phyloP scores from a whole-genome alignment of 2,797 vertebrate genomes.

The Poecilia gillii region DNA sequence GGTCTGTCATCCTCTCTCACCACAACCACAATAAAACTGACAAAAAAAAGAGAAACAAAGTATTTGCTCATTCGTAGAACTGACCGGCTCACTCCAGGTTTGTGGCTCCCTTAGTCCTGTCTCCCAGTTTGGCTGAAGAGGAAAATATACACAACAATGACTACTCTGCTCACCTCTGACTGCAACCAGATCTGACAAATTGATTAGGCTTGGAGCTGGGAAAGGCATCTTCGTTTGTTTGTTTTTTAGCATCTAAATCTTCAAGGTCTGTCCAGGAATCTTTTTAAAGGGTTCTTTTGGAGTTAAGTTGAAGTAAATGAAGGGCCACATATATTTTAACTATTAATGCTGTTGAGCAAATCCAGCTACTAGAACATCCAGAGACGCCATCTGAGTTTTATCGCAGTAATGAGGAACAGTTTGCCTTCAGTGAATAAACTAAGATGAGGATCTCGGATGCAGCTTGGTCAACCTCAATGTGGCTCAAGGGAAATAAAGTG shows the following conservation, averaged over 20 bases:
- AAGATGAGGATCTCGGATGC: slow-evolving; percentile 1
- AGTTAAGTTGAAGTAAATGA: not conserved
- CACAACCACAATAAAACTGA: not conserved
- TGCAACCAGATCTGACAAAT: not conserved
- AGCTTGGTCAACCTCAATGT: slow-evolving; percentile 28
- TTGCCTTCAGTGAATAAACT: slow-evolving; percentile 7
- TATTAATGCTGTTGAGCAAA: not conserved
- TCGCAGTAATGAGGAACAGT: not conserved
- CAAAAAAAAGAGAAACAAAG: not conserved
- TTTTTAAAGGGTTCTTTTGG: not conserved
- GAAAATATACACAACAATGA: not conserved
- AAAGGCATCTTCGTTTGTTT: not conserved
- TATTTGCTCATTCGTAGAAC: not conserved
- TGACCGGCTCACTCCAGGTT: not conserved
- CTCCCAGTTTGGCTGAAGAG: not conserved
- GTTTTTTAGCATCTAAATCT: not conserved
- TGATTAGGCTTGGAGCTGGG: not conserved
- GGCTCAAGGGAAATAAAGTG: slow-evolving; percentile 26
- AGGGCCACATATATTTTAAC: not conserved
- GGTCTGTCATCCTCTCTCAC: not conserved
- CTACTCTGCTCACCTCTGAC: not conserved
- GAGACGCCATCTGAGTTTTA: slow-evolving; percentile 18
- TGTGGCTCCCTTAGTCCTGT: not conserved
- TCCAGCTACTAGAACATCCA: not conserved
- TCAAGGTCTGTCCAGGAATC: not conserved